Conservation (phyloP, 2,888 invertebrate species). For the Julus scanicus region DNA sequence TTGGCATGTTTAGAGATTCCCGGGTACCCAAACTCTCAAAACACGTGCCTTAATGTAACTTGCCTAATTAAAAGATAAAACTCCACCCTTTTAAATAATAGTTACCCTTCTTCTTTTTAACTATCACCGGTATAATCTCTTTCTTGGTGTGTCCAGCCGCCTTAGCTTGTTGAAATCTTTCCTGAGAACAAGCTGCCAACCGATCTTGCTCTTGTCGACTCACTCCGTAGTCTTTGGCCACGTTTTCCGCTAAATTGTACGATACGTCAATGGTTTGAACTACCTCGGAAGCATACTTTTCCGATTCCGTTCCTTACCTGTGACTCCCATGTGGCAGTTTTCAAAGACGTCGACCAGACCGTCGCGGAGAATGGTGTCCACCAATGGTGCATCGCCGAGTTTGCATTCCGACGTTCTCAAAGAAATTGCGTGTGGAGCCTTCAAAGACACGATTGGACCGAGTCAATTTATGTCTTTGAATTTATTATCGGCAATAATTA, state of each 20-base stretch:
- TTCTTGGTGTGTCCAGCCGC: constrained; percentile 74
- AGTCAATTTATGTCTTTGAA: not conserved
- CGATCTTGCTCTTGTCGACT: constrained; percentile 77
- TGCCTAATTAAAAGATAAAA: too few relatives aligned
- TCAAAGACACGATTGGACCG: constrained; percentile 30
- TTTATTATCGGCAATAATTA: not conserved
- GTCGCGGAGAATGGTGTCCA: constrained; percentile 77
- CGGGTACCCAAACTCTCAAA: too few relatives aligned
- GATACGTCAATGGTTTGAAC: not conserved
- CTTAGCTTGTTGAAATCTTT: constrained; percentile 73
- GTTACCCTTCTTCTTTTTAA: constrained; percentile 22
- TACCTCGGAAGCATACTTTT: too few relatives aligned
- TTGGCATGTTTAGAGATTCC: too few relatives aligned
- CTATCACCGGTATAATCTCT: constrained; percentile 77
- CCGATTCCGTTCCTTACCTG: constrained; percentile 69
- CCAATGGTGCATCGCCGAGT: constrained; percentile 74
- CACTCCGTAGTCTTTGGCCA: constrained; percentile 76
- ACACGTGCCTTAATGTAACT: too few relatives aligned
- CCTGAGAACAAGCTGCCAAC: constrained; percentile 77
- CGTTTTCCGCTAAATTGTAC: constrained; percentile 75
- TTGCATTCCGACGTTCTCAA: constrained; percentile 75
- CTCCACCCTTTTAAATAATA: not conserved
- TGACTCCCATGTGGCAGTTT: constrained; percentile 82
- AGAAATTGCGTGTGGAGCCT: constrained; percentile 75
- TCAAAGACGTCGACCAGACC: constrained; percentile 81